Conservation (phyloP, 2,888 invertebrate species). For the Chloroclystis v-ata region DNA sequence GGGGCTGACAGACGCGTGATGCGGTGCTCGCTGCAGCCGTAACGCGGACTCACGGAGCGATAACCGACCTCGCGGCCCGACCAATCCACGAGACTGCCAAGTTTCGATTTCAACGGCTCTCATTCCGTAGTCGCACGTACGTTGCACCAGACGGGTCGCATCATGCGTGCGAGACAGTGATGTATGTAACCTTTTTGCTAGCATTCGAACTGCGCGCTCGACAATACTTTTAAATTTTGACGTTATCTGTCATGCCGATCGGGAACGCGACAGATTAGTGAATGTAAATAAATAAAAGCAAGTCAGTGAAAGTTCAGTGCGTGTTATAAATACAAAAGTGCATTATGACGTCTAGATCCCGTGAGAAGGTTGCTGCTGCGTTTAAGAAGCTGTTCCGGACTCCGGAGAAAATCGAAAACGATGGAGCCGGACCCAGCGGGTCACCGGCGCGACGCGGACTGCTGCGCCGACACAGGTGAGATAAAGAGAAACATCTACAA, state of each 20-base stretch:
- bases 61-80: slow-evolving; percentile 50
- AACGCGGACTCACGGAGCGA: slow-evolving; percentile 48
- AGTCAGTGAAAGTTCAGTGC: slow-evolving; percentile 46
- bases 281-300: slow-evolving; percentile 45
- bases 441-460: slow-evolving; percentile 79
- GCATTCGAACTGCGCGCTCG: slow-evolving; percentile 26
- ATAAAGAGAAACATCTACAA: too few relatives aligned
- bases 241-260: slow-evolving; percentile 50
- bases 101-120: slow-evolving; percentile 62
- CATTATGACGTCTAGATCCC: slow-evolving; percentile 86
- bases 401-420: slow-evolving; percentile 83
- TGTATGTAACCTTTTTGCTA: slow-evolving; percentile 45
- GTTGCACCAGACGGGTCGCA: slow-evolving; percentile 40
- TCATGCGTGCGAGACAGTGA: slow-evolving; percentile 49
- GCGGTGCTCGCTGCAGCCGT: slow-evolving; percentile 46
- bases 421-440: slow-evolving; percentile 78
- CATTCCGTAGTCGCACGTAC: slow-evolving; percentile 63
- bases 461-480: slow-evolving; percentile 67
- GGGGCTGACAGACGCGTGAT: slow-evolving; percentile 40
- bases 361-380: slow-evolving; percentile 89
- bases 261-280: slow-evolving; percentile 41
- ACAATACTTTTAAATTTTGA: slow-evolving; percentile 46
- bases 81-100: slow-evolving; percentile 42
- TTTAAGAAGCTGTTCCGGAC: slow-evolving; percentile 88
- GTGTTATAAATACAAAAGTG: slow-evolving; percentile 37